These are phyloP conservation scores for Eolophus roseicapilla DNA, from an alignment of 2,113 vertebrate genomes.

Conservation along the genomic window DNA sequence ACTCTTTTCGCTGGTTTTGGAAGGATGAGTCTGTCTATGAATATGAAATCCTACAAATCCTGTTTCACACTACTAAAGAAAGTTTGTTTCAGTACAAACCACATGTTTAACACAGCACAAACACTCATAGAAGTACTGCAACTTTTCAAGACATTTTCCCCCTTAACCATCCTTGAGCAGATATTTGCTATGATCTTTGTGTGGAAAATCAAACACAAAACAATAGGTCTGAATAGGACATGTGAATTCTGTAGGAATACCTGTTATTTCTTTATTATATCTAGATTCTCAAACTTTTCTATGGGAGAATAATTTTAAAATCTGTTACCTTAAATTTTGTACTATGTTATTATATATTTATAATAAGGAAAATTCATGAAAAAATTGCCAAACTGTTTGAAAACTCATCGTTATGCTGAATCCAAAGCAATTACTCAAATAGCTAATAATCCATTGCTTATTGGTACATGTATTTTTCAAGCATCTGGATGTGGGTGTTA, in stretches of 20 bases:
- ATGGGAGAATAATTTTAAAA: neutral
- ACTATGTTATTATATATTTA: neutral
- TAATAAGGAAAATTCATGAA: neutral
- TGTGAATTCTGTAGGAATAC: neutral
- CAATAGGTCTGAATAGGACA: neutral
- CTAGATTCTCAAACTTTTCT: neutral
- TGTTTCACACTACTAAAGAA: neutral
- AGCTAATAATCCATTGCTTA: constrained; percentile 19
- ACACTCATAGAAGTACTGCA: neutral
- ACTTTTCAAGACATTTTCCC: neutral
- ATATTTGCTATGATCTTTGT: neutral
- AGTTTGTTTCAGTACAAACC: neutral
- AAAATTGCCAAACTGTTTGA: neutral
- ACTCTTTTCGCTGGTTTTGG: neutral
- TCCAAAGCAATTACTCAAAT: constrained; percentile 10
- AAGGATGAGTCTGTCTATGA: neutral
- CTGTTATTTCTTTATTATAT: neutral
- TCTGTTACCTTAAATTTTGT: neutral
- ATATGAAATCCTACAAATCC: neutral
- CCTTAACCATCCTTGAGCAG: neutral
- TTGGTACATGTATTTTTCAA: constrained; percentile 15
- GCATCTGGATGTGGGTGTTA: constrained; percentile 49
- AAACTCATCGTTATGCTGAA: neutral
- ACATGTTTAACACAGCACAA: neutral
- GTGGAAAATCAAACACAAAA: neutral